Conservation (phyloP, 2,888 invertebrate genomes). For the Pyrrhia umbra region DNA sequence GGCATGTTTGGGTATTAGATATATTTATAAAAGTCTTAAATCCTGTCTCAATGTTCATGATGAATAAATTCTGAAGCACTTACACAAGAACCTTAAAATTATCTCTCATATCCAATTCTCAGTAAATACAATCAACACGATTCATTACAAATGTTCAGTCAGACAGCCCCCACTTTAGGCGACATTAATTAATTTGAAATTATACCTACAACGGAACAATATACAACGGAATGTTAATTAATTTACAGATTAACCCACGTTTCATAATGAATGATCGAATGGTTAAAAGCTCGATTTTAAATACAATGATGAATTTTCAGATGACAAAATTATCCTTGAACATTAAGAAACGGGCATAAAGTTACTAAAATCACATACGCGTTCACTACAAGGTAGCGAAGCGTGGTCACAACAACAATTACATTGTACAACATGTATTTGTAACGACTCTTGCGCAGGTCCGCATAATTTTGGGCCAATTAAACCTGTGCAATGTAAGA, state of each 20-base stretch:
- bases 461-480: slow-evolving; percentile 29
- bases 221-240: slow-evolving; percentile 36
- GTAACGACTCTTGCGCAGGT: slow-evolving; percentile 54
- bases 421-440: slow-evolving; percentile 44
- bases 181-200: slow-evolving; percentile 17
- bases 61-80: slow-evolving; percentile 15
- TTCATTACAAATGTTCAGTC: slow-evolving; percentile 51
- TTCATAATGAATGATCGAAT: not conserved
- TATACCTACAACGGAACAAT: slow-evolving; percentile 25
- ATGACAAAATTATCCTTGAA: fast-evolving
- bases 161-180: slow-evolving; percentile 38
- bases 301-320: no score
- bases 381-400: slow-evolving; percentile 52
- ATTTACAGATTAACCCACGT: slow-evolving; percentile 18
- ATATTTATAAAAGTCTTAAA: slow-evolving; percentile 8
- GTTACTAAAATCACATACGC: slow-evolving; percentile 51
- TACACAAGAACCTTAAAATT: slow-evolving; percentile 24
- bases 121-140: slow-evolving; percentile 53
- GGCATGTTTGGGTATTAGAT: no score
- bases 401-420: slow-evolving; percentile 30
- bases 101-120: slow-evolving; percentile 46
- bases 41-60: slow-evolving; percentile 29
- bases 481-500: slow-evolving; percentile 38
- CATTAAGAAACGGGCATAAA: slow-evolving; percentile 23
- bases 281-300: not conserved